Conservation (phyloP, 1,140 invertebrate genomes). For the Drosophila teissieri region DNA sequence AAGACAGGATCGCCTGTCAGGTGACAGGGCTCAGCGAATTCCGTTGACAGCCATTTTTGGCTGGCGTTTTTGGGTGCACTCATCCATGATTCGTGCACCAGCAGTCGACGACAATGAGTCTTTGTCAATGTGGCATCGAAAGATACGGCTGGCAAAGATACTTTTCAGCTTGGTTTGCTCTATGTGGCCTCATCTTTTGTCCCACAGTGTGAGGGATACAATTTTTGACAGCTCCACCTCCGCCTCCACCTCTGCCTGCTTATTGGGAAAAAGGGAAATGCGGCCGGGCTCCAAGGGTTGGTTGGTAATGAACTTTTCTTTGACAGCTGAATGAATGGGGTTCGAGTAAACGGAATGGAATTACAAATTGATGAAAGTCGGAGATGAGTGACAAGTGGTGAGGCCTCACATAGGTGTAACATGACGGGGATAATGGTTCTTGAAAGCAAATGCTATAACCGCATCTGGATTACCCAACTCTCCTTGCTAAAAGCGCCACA, state of each 20-base stretch:
- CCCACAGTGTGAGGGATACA: conserved; percentile 13
- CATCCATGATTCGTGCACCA: conserved; percentile 46
- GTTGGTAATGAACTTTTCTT: conserved; percentile 64
- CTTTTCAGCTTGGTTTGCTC: conserved; percentile 61
- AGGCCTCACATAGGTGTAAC: conserved; percentile 16
- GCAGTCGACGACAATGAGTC: conserved; percentile 16
- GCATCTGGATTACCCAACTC: conserved; percentile 10
- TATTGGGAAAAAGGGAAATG: conserved; percentile 7
- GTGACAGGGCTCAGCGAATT: conserved; percentile 27
- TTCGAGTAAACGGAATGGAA: conserved; percentile 34
- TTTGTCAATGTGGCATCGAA: conserved; percentile 43
- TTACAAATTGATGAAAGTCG: conserved; percentile 50
- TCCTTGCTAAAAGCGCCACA: conserved; percentile 8
- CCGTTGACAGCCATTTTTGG: conserved; percentile 56
- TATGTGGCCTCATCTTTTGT: conserved; percentile 49
- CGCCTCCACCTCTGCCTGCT: conserved; percentile 20
- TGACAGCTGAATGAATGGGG: conserved; percentile 55
- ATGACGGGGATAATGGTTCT: conserved; percentile 22
- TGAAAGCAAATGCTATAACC: conserved; percentile 11
- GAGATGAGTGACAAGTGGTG: conserved; percentile 10
- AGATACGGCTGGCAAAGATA: conserved; percentile 54
- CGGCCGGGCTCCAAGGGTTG: conserved; percentile 26
- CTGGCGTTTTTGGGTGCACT: conserved; percentile 41
- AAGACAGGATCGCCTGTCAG: conserved; percentile 23
- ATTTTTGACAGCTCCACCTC: conserved; percentile 63